These are phyloP conservation scores for Epinotia bilunana DNA, from an alignment of 2,888 invertebrate genomes.

Conservation along the genomic window DNA sequence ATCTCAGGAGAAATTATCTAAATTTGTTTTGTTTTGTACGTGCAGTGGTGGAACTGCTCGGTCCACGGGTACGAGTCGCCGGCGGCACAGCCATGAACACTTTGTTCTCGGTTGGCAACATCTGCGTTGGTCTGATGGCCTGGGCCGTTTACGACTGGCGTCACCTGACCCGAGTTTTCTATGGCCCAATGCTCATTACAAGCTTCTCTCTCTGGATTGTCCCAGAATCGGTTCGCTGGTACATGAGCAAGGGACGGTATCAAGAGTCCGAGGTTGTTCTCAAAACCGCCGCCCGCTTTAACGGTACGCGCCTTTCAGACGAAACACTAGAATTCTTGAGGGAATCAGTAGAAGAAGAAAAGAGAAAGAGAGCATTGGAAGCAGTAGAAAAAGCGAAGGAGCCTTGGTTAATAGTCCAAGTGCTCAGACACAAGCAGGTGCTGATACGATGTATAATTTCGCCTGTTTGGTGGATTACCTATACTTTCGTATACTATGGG, in stretches of 20 bases:
- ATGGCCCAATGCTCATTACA: conserved; percentile 87
- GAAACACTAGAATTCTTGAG: conserved; percentile 61
- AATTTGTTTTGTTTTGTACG: conserved; percentile 8
- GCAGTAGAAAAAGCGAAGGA: conserved; percentile 53
- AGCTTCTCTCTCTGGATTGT: conserved; percentile 87
- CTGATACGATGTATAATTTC: conserved; percentile 62
- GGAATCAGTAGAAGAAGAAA: conserved; percentile 58
- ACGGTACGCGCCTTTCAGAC: conserved; percentile 71
- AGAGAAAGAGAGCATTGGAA: conserved; percentile 52
- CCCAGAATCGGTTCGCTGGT: conserved; percentile 90
- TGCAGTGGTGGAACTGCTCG: conserved; percentile 89
- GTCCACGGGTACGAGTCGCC: conserved; percentile 87
- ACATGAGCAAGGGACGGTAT: conserved; percentile 87
- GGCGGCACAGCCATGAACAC: conserved; percentile 88
- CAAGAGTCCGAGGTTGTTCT: conserved; percentile 87
- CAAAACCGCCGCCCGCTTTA: conserved; percentile 85
- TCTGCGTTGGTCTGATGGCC: conserved; percentile 86
- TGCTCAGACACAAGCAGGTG: conserved; percentile 63
- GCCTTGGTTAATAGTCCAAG: conserved; percentile 66
- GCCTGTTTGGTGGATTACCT: conserved; percentile 87
- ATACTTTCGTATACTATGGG: conserved; percentile 87
- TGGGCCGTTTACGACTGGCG: conserved; percentile 89
- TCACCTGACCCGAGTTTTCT: conserved; percentile 85
- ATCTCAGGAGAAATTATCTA: no score
- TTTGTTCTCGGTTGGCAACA: conserved; percentile 88